Evolutionary conservation across 2,888 invertebrate genomes (phyloP).

Genomic region (Chironomus tentans): DNA sequence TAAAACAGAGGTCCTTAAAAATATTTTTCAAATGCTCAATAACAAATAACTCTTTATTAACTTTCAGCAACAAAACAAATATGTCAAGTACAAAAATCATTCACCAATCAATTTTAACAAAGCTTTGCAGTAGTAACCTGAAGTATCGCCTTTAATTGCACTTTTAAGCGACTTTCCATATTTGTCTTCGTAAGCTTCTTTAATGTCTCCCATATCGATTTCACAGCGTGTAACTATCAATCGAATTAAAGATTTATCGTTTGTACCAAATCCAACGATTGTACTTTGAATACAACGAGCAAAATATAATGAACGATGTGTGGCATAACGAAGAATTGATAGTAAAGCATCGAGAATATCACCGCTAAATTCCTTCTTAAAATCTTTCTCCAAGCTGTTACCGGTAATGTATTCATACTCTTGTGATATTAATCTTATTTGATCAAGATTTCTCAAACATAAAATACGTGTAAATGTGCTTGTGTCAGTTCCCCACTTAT

Average conservation of each 20-base stretch:
- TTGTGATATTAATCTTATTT: conserved; percentile 50
- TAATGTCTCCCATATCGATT: conserved; percentile 69
- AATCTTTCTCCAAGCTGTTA: conserved; percentile 60
- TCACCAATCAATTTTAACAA: conserved; percentile 60
- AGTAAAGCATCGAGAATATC: conserved; percentile 59
- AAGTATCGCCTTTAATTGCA: conserved; percentile 51
- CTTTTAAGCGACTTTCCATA: conserved; percentile 54
- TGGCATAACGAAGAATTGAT: conserved; percentile 63
- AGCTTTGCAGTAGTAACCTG: conserved; percentile 80
- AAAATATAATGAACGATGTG: conserved; percentile 65
- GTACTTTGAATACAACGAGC: conserved; percentile 69
- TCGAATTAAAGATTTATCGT: conserved; percentile 68
- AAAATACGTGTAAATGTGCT: conserved; percentile 67
- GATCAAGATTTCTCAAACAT: conserved; percentile 57
- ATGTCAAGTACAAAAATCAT: not conserved
- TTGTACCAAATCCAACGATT: conserved; percentile 75
- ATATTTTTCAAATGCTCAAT: not conserved
- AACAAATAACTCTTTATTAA: not conserved
- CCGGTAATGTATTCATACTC: conserved; percentile 66
- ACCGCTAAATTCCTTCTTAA: conserved; percentile 68
- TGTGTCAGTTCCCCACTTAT: conserved; percentile 61
- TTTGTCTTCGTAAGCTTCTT: conserved; percentile 57
- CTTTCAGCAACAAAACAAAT: not conserved
- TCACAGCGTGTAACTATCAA: conserved; percentile 67
- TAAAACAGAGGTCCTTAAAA: too few relatives aligned